Evolutionary conservation across 2,113 vertebrate genomes (phyloP).

Genomic region (Pleuronectes platessa): DNA sequence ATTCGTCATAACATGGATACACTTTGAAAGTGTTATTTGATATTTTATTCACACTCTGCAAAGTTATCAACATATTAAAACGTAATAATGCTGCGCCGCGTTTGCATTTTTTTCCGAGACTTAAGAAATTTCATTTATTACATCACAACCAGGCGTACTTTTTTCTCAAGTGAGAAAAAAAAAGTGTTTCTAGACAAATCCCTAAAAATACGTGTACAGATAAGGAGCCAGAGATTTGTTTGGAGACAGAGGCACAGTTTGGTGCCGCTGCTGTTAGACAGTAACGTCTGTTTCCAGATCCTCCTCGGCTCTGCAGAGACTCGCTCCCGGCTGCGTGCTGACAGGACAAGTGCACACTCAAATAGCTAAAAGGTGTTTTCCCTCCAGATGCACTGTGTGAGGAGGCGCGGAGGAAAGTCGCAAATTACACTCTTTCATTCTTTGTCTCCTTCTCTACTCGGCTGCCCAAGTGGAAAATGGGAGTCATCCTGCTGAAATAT

Average conservation of each 20-base stretch:
- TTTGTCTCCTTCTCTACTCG: constrained; percentile 18
- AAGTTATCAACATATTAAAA: constrained; percentile 24
- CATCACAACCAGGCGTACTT: background rate
- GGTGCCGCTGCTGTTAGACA: background rate
- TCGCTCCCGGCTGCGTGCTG: no score
- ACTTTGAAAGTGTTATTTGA: constrained; percentile 12
- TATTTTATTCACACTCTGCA: constrained; percentile 24
- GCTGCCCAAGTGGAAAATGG: constrained; percentile 57
- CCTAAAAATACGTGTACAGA: background rate
- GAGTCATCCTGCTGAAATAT: constrained; percentile 64
- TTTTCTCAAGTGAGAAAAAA: background rate
- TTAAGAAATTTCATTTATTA: constrained; percentile 17
- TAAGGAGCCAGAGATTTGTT: no score
- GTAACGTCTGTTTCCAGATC: background rate
- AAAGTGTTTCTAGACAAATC: background rate
- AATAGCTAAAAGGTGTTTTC: constrained; percentile 42
- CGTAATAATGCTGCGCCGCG: background rate
- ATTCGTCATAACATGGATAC: constrained; percentile 20
- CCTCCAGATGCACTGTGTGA: constrained; percentile 18
- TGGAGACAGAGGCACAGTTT: background rate
- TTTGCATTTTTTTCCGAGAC: constrained; percentile 34
- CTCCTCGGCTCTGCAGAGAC: background rate
- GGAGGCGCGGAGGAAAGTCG: constrained; percentile 5
- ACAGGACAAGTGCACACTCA: background rate
- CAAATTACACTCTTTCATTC: constrained; percentile 41